A percentile compares a stretch with the other conserved stretches of the same genome.
Conservation (phyloP, 2,797 vertebrate genomes). For the Cynodonichthys magdalenae region DNA sequence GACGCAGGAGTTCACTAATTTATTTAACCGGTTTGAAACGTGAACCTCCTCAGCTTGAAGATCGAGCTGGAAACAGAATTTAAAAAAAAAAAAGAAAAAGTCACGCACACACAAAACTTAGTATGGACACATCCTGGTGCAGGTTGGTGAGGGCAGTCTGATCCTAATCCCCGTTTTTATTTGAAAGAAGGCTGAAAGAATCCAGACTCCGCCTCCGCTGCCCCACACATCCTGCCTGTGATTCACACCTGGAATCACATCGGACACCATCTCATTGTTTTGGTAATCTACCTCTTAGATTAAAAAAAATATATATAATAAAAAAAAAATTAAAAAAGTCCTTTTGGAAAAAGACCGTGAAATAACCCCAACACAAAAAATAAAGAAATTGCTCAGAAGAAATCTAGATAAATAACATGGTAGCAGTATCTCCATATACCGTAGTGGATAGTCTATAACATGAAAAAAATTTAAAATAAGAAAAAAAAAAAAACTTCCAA, state of each 20-base stretch:
- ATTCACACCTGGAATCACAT: constrained; percentile 67
- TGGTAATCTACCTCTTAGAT: constrained; percentile 97
- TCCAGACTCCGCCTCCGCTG: constrained; percentile 43
- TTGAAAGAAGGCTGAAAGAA: constrained; percentile 2
- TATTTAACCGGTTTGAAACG: constrained; percentile 58
- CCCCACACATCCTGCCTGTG: constrained; percentile 38
- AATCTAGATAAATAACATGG: constrained; percentile 84
- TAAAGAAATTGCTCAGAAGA: constrained; percentile 70
- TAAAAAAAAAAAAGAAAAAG: constrained; percentile 35
- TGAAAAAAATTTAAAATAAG: constrained; percentile 68
- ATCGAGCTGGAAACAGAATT: constrained; percentile 65
- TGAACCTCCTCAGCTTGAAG: constrained; percentile 63
- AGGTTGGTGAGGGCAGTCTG: constrained; percentile 15
- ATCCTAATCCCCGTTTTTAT: too few relatives aligned
- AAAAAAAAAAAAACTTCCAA: constrained; percentile 81
- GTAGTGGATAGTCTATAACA: constrained; percentile 87
- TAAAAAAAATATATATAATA: constrained; percentile 68
- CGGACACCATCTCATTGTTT: constrained; percentile 85
- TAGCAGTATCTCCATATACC: constrained; percentile 90
- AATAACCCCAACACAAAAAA: constrained; percentile 36
- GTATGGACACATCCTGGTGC: constrained; percentile 48
- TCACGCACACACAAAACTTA: constrained; percentile 19
- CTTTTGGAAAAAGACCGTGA: constrained; percentile 66
- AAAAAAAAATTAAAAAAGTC: constrained; percentile 61
- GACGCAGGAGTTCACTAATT: constrained; percentile 57